These are phyloP conservation scores for Yponomeuta sedellus DNA, from an alignment of 2,888 invertebrate genomes.

Conservation along the genomic window DNA sequence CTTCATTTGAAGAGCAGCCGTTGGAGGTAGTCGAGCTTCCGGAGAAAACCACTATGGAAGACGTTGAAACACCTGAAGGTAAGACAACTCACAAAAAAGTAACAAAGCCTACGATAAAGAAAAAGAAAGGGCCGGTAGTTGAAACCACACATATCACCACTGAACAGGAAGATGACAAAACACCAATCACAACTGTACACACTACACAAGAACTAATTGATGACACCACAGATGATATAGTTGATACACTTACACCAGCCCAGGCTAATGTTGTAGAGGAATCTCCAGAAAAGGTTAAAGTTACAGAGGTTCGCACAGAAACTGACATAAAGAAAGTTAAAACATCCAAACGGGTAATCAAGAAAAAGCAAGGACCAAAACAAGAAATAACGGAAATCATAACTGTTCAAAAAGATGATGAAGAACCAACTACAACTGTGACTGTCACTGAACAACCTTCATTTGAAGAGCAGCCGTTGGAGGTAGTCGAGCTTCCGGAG, in stretches of 20 bases:
- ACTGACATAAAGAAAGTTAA: slow-evolving; percentile 30
- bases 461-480: slow-evolving; percentile 27
- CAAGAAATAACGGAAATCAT: slow-evolving; percentile 19
- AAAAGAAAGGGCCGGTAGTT: slow-evolving; percentile 37
- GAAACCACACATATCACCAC: slow-evolving; percentile 27
- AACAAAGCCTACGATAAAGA: slow-evolving; percentile 39
- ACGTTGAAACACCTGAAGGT: slow-evolving; percentile 26
- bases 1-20: not conserved
- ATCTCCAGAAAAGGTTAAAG: slow-evolving; percentile 15
- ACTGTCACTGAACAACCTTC: slow-evolving; percentile 18
- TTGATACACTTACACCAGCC: not conserved
- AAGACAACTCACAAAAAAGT: slow-evolving; percentile 31
- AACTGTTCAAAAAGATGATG: slow-evolving; percentile 35
- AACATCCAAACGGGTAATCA: slow-evolving; percentile 27
- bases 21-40: slow-evolving; percentile 32
- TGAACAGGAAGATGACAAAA: slow-evolving; percentile 31
- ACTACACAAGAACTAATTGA: slow-evolving; percentile 24
- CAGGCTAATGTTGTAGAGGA: slow-evolving; percentile 2
- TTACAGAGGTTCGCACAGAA: slow-evolving; percentile 12
- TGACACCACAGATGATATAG: slow-evolving; percentile 21
- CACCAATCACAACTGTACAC: slow-evolving; percentile 42
- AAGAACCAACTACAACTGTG: slow-evolving; percentile 25
- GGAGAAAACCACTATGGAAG: slow-evolving; percentile 33
- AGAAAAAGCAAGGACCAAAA: slow-evolving; percentile 26
- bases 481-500: slow-evolving; percentile 31